A percentile compares a stretch with the other conserved stretches of the same genome.
Evolutionary conservation across 2,888 invertebrate species (phyloP).

Genomic region (Hetaerina titia): DNA sequence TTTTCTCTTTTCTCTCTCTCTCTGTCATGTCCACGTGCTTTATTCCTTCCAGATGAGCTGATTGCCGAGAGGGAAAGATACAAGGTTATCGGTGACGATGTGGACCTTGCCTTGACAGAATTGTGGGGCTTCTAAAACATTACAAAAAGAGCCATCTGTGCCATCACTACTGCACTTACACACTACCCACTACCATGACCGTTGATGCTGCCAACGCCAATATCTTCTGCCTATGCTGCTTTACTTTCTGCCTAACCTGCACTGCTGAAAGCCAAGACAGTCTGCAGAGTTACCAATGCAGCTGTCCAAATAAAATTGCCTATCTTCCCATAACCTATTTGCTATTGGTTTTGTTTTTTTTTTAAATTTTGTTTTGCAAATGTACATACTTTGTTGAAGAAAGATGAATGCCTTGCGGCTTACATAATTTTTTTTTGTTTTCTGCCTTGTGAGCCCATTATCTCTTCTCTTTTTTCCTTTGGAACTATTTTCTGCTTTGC

Average conservation of each 20-base stretch:
- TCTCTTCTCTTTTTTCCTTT: slow-evolving; percentile 70
- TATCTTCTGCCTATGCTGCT: slow-evolving; percentile 68
- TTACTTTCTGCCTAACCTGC: slow-evolving; percentile 68
- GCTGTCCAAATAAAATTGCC: slow-evolving; percentile 26
- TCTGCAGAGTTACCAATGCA: slow-evolving; percentile 53
- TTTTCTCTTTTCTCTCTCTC: slow-evolving; percentile 56
- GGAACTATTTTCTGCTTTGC: slow-evolving; percentile 63
- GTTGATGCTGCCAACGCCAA: slow-evolving; percentile 68
- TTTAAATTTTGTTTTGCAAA: slow-evolving; percentile 72
- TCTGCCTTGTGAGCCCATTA: slow-evolving; percentile 63
- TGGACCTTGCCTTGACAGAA: slow-evolving; percentile 99
- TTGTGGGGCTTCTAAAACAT: slow-evolving; percentile 81
- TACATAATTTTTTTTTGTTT: slow-evolving; percentile 68
- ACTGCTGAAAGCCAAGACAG: slow-evolving; percentile 56
- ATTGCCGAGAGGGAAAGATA: slow-evolving; percentile 99
- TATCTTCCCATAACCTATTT: slow-evolving; percentile 27
- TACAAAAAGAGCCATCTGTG: slow-evolving; percentile 70
- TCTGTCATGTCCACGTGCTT: slow-evolving; percentile 65
- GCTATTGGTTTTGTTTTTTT: slow-evolving; percentile 73
- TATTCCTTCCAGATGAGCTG: slow-evolving; percentile 88
- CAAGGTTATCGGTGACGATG: slow-evolving; percentile 99
- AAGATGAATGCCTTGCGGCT: slow-evolving; percentile 58
- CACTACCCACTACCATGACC: slow-evolving; percentile 65
- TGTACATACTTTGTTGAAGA: slow-evolving; percentile 73
- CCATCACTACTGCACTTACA: slow-evolving; percentile 71